Conservation (phyloP, 2,888 invertebrate species). For the Dexiosoma caninum region DNA sequence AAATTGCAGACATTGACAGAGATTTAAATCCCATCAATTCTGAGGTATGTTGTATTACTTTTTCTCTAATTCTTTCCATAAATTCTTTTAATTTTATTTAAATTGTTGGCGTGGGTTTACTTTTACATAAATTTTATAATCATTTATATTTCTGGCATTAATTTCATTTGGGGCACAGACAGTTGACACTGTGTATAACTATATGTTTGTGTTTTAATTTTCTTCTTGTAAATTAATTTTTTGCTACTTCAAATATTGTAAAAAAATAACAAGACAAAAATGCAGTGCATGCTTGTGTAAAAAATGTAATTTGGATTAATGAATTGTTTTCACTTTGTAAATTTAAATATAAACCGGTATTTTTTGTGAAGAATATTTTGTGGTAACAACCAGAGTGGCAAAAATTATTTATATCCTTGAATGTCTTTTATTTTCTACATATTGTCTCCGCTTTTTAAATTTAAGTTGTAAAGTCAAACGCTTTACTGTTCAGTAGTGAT, state of each 20-base stretch:
- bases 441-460: background rate
- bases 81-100: background rate
- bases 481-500: too few relatives aligned
- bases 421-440: background rate
- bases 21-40: constrained; percentile 76
- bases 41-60: constrained; percentile 77
- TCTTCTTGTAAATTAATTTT: background rate
- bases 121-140: background rate
- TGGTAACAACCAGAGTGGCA: background rate
- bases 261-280: background rate
- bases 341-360: background rate
- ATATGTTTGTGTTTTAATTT: background rate
- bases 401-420: background rate
- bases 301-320: background rate
- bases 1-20: constrained; percentile 66
- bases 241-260: background rate
- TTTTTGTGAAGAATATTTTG: too few relatives aligned
- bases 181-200: too few relatives aligned
- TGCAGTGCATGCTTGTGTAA: constrained; percentile 17
- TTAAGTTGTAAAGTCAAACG: background rate
- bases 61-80: background rate
- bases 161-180: constrained; percentile 25
- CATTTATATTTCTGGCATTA: background rate
- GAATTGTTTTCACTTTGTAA: constrained; percentile 12
- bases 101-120: background rate